Evolutionary conservation across 2,113 vertebrate genomes (phyloP).

Genomic region (Polypterus bichir): DNA sequence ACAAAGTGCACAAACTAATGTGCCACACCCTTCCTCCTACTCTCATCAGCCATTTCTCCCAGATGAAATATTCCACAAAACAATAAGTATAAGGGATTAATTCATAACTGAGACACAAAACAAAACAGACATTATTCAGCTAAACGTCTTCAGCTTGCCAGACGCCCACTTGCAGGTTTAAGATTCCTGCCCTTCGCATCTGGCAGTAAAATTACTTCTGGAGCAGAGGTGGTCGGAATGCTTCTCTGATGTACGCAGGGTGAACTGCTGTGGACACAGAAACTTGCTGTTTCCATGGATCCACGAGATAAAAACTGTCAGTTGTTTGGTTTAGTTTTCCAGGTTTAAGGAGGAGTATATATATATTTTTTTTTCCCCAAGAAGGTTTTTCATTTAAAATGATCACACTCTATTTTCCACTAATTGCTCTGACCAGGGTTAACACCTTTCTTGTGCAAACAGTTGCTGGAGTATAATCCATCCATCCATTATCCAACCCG

Average conservation of each 20-base stretch:
- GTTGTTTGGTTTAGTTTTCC: too few species aligned
- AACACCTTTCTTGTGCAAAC: too few species aligned
- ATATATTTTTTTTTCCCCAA: too few species aligned
- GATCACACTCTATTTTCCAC: too few species aligned
- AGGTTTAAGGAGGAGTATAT: too few species aligned
- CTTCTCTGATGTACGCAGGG: background rate
- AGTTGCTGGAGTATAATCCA: too few species aligned
- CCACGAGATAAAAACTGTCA: too few species aligned
- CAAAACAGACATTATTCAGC: conserved; percentile 31
- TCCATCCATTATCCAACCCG: too few species aligned
- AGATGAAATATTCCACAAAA: conserved; percentile 12
- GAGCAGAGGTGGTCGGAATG: conserved; percentile 13
- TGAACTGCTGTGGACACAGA: background rate
- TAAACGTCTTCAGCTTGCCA: conserved; percentile 12
- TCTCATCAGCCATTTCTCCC: conserved; percentile 1
- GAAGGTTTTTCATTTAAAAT: too few species aligned
- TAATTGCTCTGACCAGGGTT: too few species aligned
- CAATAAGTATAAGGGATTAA: conserved; percentile 11
- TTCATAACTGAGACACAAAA: conserved; percentile 22
- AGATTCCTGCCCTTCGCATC: conserved; percentile 31
- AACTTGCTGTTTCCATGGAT: too few species aligned
- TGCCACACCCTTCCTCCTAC: background rate
- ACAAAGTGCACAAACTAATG: background rate
- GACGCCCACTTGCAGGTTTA: conserved; percentile 23
- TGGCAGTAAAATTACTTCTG: conserved; percentile 13